Evolutionary conservation across 2,888 invertebrate species (phyloP).

Genomic region (Eupelmus urozonus): DNA sequence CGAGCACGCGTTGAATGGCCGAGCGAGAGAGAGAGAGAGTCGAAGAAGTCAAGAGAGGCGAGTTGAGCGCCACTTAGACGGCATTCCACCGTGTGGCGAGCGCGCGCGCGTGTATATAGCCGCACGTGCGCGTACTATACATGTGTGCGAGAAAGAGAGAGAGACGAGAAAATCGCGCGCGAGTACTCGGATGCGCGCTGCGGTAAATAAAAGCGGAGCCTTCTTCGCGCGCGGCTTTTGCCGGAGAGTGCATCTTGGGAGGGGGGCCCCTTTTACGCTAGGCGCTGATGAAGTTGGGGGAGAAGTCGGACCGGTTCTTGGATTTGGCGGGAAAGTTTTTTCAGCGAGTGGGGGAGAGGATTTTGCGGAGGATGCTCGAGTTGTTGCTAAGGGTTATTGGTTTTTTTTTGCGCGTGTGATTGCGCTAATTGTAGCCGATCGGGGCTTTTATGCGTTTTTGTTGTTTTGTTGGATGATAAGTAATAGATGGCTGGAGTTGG

Average conservation of each 20-base stretch:
- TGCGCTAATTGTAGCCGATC: no score
- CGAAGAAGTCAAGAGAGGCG: not conserved
- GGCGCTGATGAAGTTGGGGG: not conserved
- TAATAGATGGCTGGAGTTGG: no score
- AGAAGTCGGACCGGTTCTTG: not conserved
- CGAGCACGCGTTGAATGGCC: not conserved
- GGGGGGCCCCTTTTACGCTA: not conserved
- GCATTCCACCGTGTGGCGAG: not conserved
- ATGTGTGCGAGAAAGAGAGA: not conserved
- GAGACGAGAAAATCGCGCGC: not conserved
- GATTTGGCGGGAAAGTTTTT: not conserved
- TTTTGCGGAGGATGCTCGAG: no score
- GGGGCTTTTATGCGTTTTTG: no score
- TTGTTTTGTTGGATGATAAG: no score
- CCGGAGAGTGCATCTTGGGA: not conserved
- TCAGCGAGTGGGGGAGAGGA: no score
- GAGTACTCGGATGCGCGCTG: not conserved
- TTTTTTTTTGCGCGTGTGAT: not conserved
- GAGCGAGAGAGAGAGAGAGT: slow-evolving; percentile 28
- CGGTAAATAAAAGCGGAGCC: slow-evolving; percentile 6
- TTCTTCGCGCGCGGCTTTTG: not conserved
- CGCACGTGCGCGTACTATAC: no score
- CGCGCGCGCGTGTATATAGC: no score
- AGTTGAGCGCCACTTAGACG: not conserved
- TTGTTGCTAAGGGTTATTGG: not conserved